phyloP scores from a whole-genome alignment of 2,888 invertebrate genomes.

The Agrochola circellaris region DNA sequence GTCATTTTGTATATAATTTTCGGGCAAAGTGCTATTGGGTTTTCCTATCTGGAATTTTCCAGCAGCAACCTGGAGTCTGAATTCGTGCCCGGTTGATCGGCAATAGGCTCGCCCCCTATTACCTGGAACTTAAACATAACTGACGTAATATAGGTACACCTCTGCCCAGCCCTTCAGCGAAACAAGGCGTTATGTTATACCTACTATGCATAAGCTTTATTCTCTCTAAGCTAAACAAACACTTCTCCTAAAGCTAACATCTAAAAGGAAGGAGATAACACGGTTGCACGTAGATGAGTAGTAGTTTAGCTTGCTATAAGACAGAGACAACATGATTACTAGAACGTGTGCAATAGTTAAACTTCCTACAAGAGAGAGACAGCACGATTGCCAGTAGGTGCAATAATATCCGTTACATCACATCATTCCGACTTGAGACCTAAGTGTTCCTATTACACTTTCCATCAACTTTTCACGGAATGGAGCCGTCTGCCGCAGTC shows the following conservation, averaged over 20 bases:
- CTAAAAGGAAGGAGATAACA: background rate
- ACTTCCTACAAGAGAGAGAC: conserved; percentile 10
- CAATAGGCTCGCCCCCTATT: background rate
- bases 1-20: too few relatives aligned
- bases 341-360: background rate
- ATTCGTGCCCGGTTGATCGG: too few relatives aligned
- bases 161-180: background rate
- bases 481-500: conserved; percentile 52
- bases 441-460: conserved; percentile 74
- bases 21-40: too few relatives aligned
- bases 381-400: conserved; percentile 33
- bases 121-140: background rate
- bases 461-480: conserved; percentile 70
- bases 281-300: background rate
- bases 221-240: background rate
- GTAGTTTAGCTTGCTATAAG: conserved; percentile 5
- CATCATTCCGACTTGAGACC: conserved; percentile 66
- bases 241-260: background rate
- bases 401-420: conserved; percentile 68
- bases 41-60: too few relatives aligned
- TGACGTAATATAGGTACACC: background rate
- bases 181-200: background rate
- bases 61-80: too few relatives aligned
- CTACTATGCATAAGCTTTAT: background rate
- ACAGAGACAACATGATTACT: conserved; percentile 5